A percentile compares a stretch with the other conserved stretches of the same genome.
Conservation (phyloP, 2,797 vertebrate species). For the Cephalopachus bancanus region DNA sequence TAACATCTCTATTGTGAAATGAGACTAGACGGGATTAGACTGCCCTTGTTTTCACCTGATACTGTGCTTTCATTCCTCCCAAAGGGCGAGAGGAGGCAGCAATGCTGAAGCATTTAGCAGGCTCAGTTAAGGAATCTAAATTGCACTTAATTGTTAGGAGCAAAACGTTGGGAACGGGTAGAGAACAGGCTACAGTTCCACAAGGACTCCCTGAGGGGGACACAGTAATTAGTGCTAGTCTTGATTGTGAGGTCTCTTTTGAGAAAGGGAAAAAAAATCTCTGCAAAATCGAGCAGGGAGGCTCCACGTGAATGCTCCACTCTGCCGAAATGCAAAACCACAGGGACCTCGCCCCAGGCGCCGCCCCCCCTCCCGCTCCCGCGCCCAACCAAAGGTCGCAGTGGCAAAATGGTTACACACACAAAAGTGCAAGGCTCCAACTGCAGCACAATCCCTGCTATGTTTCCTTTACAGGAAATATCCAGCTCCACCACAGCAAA, state of each 20-base stretch:
- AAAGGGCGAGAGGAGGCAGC: background rate
- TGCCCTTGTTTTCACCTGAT: slow-evolving; percentile 73
- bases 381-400: background rate
- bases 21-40: background rate
- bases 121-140: slow-evolving; percentile 77
- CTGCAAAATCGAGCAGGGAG: slow-evolving; percentile 40
- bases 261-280: slow-evolving; percentile 44
- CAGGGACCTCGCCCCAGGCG: background rate
- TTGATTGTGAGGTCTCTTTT: slow-evolving; percentile 5
- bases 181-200: background rate
- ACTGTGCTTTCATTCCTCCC: slow-evolving; percentile 38
- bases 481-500: background rate
- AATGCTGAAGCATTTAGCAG: background rate
- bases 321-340: background rate
- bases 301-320: background rate
- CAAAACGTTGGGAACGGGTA: slow-evolving; percentile 51
- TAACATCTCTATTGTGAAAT: slow-evolving; percentile 58
- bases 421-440: background rate
- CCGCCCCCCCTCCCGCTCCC: too few relatives aligned
- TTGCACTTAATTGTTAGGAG: slow-evolving; percentile 60
- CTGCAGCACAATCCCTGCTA: background rate
- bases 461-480: background rate
- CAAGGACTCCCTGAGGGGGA: slow-evolving; percentile 9
- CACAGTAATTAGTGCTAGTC: background rate
- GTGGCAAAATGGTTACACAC: background rate